Evolutionary conservation across 2,113 vertebrate species (phyloP).

Genomic region (Chlorodrepanis virens): DNA sequence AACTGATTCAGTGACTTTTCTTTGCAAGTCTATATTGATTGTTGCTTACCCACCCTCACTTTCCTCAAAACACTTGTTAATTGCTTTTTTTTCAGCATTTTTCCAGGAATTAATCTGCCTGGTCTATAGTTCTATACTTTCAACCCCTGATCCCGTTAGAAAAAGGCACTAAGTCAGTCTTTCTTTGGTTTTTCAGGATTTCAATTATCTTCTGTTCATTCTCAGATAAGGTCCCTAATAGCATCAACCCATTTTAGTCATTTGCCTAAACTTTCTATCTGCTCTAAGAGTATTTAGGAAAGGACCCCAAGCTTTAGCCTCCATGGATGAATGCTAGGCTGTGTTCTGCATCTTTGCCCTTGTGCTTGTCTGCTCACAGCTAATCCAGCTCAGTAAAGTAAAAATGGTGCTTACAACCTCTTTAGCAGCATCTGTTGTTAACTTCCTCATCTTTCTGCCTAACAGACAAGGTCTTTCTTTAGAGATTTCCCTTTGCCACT

Average conservation of each 20-base stretch:
- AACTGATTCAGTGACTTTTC: not conserved
- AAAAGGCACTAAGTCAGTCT: not conserved
- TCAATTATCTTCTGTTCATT: not conserved
- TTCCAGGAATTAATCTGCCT: not conserved
- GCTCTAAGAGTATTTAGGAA: not conserved
- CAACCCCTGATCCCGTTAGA: not conserved
- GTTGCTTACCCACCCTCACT: not conserved
- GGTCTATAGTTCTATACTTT: not conserved
- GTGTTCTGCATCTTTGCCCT: not conserved
- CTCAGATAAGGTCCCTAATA: not conserved
- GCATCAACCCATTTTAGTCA: not conserved
- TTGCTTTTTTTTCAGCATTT: not conserved
- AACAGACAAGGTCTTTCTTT: not conserved
- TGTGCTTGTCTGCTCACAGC: not conserved
- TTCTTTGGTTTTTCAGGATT: not conserved
- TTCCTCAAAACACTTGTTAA: not conserved
- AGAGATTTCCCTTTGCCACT: not conserved
- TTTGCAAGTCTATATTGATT: not conserved
- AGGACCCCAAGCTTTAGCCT: not conserved
- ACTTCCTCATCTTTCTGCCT: not conserved
- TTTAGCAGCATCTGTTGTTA: not conserved
- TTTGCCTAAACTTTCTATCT: not conserved
- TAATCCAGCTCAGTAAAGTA: not conserved
- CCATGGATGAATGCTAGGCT: not conserved
- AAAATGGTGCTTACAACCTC: not conserved